These are phyloP conservation scores for Heliconius ethilla DNA, from an alignment of 2,888 invertebrate species.

Conservation along the genomic window DNA sequence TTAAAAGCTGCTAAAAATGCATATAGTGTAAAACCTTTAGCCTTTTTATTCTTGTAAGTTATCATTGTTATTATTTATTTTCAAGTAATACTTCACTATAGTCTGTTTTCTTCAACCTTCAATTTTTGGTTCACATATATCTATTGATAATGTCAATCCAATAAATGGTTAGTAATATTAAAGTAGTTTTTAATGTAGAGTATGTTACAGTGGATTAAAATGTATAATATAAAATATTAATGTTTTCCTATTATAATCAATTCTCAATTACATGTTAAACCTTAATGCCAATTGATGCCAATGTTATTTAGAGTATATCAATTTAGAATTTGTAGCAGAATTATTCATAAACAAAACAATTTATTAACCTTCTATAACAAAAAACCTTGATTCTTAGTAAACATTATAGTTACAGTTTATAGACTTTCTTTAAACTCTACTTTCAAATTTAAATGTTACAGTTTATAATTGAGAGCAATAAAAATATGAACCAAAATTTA, in stretches of 20 bases:
- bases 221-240: not conserved
- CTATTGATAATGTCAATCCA: not conserved
- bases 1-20: not conserved
- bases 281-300: constrained; percentile 1
- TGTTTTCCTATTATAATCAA: not conserved
- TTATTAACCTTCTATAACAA: not conserved
- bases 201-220: not conserved
- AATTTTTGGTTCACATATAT: not conserved
- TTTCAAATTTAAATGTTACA: not conserved
- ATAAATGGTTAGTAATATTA: constrained; percentile 12
- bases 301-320: constrained; percentile 3
- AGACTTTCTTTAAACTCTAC: not conserved
- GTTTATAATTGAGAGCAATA: not conserved
- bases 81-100: not conserved
- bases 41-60: not conserved
- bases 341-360: constrained; percentile 11
- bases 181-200: not conserved
- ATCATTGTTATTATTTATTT: not conserved
- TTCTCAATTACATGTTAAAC: constrained; percentile 2
- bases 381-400: not conserved
- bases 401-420: not conserved
- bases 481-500: not conserved
- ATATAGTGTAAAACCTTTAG: not conserved
- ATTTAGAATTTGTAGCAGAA: not conserved
- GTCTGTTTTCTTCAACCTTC: not conserved